A percentile compares a stretch with the other conserved stretches of the same genome.
These are phyloP conservation scores for Pachyramphus minor DNA, from an alignment of 2,113 vertebrate species.

Conservation along the genomic window DNA sequence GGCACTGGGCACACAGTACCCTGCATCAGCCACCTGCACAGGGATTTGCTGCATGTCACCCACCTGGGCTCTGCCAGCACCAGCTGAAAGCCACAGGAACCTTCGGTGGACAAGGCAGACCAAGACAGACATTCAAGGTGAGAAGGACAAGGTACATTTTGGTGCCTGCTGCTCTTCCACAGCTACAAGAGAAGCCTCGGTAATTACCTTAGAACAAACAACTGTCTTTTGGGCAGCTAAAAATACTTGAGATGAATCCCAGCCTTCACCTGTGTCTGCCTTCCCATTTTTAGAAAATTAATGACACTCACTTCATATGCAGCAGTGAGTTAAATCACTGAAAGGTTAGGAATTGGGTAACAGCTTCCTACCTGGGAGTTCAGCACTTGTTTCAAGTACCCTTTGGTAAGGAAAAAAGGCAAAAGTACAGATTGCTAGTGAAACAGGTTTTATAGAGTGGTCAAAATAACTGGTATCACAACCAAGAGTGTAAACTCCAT, in stretches of 20 bases:
- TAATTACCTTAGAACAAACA: neutral
- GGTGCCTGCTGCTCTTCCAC: neutral
- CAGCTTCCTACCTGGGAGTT: neutral
- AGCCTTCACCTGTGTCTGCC: neutral
- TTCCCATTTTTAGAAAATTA: neutral
- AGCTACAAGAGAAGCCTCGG: neutral
- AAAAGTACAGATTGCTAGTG: neutral
- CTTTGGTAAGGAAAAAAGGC: neutral
- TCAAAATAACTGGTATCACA: neutral
- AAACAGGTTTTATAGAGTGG: neutral
- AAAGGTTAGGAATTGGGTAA: neutral
- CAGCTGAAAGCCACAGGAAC: neutral
- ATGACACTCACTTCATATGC: neutral
- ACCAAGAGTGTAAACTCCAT: neutral
- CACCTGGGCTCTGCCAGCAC: neutral
- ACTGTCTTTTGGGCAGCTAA: neutral
- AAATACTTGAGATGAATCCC: neutral
- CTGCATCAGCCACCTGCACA: rapidly evolving
- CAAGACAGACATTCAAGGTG: neutral
- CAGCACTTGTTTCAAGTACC: neutral
- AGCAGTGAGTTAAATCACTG: neutral
- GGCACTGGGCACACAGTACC: neutral
- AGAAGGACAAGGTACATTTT: neutral
- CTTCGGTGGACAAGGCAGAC: rapidly evolving
- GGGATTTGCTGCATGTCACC: neutral